Conservation (phyloP, 2,888 invertebrate species). For the Mimachlamys varia region DNA sequence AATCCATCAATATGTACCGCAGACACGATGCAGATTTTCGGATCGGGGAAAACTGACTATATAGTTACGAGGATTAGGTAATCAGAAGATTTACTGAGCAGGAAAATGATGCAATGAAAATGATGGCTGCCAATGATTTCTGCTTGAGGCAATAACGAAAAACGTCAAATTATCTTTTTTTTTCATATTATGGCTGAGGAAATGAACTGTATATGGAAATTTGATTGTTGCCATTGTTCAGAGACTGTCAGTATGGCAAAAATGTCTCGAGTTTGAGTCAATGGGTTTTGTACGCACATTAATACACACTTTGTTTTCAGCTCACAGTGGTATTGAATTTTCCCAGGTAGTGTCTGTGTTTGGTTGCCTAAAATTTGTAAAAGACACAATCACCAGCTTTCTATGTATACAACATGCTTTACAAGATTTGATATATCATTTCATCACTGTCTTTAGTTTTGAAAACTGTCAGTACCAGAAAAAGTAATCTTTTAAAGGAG, state of each 20-base stretch:
- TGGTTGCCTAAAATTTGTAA: not conserved
- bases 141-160: not conserved
- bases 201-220: constrained; percentile 34
- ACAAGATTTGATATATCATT: not conserved
- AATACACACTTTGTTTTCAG: not conserved
- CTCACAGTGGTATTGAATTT: not conserved
- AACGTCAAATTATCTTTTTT: not conserved
- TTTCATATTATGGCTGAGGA: not conserved
- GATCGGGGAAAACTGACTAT: not conserved
- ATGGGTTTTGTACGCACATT: not conserved
- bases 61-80: not conserved
- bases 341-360: not conserved
- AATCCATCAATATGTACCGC: not conserved
- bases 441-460: not conserved
- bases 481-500: not conserved
- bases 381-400: not conserved
- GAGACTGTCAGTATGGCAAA: not conserved
- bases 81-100: constrained; percentile 3
- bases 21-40: not conserved
- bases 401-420: not conserved
- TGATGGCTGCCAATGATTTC: not conserved
- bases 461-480: too few species aligned
- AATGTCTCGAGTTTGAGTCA: not conserved
- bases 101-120: constrained; percentile 29
- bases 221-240: not conserved